A percentile compares a stretch with the other conserved stretches of the same genome.
Conservation (phyloP, 2,797 vertebrate genomes). For the Liasis olivaceus region DNA sequence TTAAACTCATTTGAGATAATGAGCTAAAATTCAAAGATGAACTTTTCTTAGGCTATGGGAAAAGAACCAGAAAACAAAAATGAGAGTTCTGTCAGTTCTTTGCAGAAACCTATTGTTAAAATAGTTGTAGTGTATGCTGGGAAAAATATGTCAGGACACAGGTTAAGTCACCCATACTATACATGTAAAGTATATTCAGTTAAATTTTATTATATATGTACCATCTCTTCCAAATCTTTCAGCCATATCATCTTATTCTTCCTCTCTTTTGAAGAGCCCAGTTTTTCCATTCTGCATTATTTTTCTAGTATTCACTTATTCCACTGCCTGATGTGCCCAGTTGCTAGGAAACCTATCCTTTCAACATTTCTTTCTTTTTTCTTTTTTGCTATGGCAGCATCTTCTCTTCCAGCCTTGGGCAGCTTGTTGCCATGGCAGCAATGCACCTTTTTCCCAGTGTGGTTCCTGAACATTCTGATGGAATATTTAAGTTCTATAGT, state of each 20-base stretch:
- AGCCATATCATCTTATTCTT: neutral
- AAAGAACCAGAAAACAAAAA: neutral
- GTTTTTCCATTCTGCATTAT: constrained; percentile 1
- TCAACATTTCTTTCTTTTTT: neutral
- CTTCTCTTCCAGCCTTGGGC: constrained; percentile 18
- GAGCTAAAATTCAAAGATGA: neutral
- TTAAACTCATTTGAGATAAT: neutral
- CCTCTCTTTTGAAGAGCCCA: neutral
- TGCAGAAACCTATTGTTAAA: neutral
- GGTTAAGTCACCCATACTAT: neutral
- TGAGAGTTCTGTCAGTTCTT: neutral
- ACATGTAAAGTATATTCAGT: neutral
- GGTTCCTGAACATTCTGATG: neutral
- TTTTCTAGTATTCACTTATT: neutral
- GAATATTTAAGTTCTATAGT: neutral
- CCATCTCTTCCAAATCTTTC: neutral
- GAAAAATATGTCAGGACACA: neutral
- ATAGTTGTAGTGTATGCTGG: neutral
- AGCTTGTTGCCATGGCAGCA: constrained; percentile 37
- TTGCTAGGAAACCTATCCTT: constrained; percentile 36
- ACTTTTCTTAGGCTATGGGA: neutral
- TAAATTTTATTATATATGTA: neutral
- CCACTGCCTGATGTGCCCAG: constrained; percentile 24
- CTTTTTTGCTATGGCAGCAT: neutral
- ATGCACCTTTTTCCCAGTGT: constrained; percentile 13